Evolutionary conservation across 1,140 invertebrate species (phyloP), one percentile per base, ranked within the genome.

Genomic region (Brachionus calyciflorus): DNA sequence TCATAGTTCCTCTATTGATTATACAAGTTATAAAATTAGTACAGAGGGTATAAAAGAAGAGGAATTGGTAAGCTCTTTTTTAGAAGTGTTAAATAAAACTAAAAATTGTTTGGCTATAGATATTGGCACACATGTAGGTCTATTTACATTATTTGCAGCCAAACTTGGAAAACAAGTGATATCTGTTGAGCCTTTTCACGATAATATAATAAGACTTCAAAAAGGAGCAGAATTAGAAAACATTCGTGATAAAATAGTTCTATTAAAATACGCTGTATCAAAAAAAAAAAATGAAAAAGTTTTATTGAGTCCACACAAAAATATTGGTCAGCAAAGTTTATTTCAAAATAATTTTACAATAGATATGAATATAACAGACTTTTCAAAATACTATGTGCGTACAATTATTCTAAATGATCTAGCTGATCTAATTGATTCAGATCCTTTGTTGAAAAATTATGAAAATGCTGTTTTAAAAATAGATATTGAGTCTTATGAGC

Each of bases 321-420:
- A 49, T n/a, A 51, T 70, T 40, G 65, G 65, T 33, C 40, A 4
- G 3, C 65, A 70, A 30, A 44, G 44, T 30, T 17, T 70, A 26
- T 30, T 26, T 14, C 24, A 6, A 21, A 28, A 33, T 19, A 37
- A 9, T 9, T 5, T 37, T 9, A 37, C 3, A 37, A 37, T 5
- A 37, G 33, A 37, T 37, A n/a, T n/a, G n/a, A n/a, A n/a, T n/a
- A n/a, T n/a, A n/a, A n/a, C n/a, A n/a, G n/a, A n/a, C n/a, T n/a
- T n/a, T n/a, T n/a, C 9, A n/a, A 10, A 26, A 68, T 41, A 68
- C 40, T 17, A n/a, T n/a, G 48, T 73, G 9, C n/a, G 51, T 12
- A 73, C 46, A 10, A 73, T 73, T 17, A 28, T 24, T 21, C 37
- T 73, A 10, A 46, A 73, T 55, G 69, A 73, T 28, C 26, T 75